phyloP scores from a whole-genome alignment of 1,140 invertebrate species.

The Leptopilina clavipes region DNA sequence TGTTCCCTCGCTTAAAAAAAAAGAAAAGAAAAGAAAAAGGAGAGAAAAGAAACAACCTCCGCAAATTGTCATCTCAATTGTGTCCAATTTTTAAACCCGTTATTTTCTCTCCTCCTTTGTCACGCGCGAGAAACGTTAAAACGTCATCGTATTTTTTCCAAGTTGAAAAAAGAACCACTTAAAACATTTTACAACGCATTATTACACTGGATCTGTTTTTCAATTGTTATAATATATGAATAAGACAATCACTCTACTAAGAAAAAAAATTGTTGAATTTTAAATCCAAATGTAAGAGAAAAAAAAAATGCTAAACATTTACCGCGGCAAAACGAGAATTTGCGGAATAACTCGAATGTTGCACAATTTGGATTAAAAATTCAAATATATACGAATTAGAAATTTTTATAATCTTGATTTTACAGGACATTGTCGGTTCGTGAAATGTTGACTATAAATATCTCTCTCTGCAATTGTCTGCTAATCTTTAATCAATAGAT shows the following conservation, averaged over 20 bases:
- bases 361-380: neutral
- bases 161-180: no score
- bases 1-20: neutral
- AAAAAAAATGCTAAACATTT: no score
- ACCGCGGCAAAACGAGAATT: neutral
- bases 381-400: neutral
- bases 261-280: no score
- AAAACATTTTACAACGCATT: no score
- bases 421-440: neutral
- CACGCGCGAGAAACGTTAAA: neutral
- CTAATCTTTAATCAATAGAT: constrained; percentile 16
- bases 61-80: constrained; percentile 16
- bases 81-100: constrained; percentile 9
- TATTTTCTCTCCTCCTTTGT: constrained; percentile 11
- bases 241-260: no score
- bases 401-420: constrained; percentile 9
- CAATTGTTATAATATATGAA: no score
- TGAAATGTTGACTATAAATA: neutral
- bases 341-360: neutral
- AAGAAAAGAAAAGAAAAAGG: neutral
- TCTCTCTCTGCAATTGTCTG: neutral
- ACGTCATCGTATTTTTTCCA: neutral
- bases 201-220: no score
- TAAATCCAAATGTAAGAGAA: no score
- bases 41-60: neutral